phyloP scores from a whole-genome alignment of 2,888 invertebrate species.

The Philhelius pedissequus region DNA sequence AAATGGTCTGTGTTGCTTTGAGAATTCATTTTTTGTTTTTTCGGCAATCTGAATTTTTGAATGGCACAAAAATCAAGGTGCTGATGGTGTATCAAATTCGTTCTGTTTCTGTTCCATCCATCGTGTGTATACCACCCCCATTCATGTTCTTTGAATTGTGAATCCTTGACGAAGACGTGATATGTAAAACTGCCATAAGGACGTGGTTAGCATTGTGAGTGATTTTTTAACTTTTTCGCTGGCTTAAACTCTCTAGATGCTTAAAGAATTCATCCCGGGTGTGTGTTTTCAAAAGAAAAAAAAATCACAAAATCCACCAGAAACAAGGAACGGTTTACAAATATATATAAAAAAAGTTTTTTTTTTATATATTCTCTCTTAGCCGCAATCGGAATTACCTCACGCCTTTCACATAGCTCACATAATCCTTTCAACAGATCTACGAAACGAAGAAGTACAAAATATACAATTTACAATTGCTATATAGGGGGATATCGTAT shows the following conservation, averaged over 20 bases:
- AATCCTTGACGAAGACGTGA: slow-evolving; percentile 56
- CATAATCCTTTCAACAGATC: slow-evolving; percentile 66
- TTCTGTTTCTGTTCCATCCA: slow-evolving; percentile 14
- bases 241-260: slow-evolving; percentile 40
- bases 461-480: slow-evolving; percentile 60
- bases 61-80: slow-evolving; percentile 62
- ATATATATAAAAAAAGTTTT: slow-evolving; percentile 8
- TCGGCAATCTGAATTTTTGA: slow-evolving; percentile 52
- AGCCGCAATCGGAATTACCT: slow-evolving; percentile 48
- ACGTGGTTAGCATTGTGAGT: slow-evolving; percentile 63
- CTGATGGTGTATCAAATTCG: slow-evolving; percentile 65
- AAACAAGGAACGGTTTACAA: slow-evolving; percentile 18
- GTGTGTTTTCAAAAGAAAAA: neutral
- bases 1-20: slow-evolving; percentile 59
- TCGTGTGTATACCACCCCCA: no score
- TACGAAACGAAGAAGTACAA: slow-evolving; percentile 30
- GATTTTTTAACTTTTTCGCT: slow-evolving; percentile 34
- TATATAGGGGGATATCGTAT: neutral
- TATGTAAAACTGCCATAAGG: slow-evolving; percentile 59
- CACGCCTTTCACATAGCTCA: slow-evolving; percentile 48
- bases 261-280: slow-evolving; percentile 36
- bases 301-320: neutral
- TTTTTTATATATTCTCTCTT: neutral
- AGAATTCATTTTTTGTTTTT: slow-evolving; percentile 52
- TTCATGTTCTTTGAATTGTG: slow-evolving; percentile 41